Conservation (phyloP, 2,888 invertebrate species). For the Netelia inedita region DNA sequence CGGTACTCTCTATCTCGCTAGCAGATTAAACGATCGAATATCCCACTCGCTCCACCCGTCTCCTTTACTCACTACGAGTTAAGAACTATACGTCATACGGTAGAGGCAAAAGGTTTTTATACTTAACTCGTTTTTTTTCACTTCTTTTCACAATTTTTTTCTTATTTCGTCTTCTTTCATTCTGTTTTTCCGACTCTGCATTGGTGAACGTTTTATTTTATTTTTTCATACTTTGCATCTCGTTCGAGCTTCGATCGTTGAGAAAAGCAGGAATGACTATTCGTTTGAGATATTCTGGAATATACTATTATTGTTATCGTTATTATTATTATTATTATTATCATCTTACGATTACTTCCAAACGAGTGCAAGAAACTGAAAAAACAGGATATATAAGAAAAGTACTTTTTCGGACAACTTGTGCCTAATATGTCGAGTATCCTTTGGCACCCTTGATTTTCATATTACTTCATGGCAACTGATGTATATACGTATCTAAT, state of each 20-base stretch:
- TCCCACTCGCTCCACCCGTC: conserved; percentile 40
- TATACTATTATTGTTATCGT: conserved; percentile 1
- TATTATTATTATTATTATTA: conserved; percentile 6
- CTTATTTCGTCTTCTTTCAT: conserved; percentile 25
- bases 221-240: neutral
- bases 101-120: conserved; percentile 3
- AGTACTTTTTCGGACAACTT: conserved; percentile 9
- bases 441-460: conserved; percentile 48
- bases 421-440: conserved; percentile 19
- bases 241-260: conserved; percentile 48
- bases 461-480: conserved; percentile 24
- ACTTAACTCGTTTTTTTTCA: conserved; percentile 8
- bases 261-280: conserved; percentile 46
- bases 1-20: conserved; percentile 20
- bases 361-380: neutral
- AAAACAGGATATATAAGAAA: conserved; percentile 1
- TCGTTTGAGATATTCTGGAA: neutral
- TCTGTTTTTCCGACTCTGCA: conserved; percentile 13
- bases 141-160: conserved; percentile 1
- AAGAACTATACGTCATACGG: neutral
- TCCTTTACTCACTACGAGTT: conserved; percentile 12
- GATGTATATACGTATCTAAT: neutral
- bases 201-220: neutral
- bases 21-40: conserved; percentile 69
- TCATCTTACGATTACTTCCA: neutral